phyloP scores from a whole-genome alignment of 2,113 vertebrate species.

The Theristicus caerulescens region DNA sequence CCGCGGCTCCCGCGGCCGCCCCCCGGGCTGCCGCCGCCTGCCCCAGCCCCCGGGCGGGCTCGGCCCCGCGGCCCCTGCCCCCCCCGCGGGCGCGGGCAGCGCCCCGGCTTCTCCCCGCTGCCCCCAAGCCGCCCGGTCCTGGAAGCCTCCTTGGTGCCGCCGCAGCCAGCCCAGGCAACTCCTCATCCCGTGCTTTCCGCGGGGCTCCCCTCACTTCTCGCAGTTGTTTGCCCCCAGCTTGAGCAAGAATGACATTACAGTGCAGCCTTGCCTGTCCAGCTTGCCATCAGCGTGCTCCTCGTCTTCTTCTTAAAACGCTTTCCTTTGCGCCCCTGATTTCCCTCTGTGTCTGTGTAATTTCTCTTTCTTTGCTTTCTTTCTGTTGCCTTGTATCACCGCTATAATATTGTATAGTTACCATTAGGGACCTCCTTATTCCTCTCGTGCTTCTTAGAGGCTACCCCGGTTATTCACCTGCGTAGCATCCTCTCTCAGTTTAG shows the following conservation, averaged over 20 bases:
- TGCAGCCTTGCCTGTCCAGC: not conserved
- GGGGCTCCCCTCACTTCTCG: not conserved
- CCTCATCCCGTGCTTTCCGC: not conserved
- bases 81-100: not conserved
- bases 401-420: not conserved
- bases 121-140: not conserved
- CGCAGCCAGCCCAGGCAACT: not conserved
- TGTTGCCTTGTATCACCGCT: not conserved
- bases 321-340: not conserved
- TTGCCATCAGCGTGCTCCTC: fast-evolving
- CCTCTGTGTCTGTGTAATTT: not conserved
- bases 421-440: not conserved
- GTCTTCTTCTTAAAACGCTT: fast-evolving
- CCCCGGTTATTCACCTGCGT: not conserved
- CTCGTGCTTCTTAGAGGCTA: not conserved
- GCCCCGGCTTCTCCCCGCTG: not conserved
- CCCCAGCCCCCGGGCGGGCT: not conserved
- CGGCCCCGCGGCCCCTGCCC: not conserved
- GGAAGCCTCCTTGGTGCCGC: not conserved
- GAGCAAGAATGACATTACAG: not conserved
- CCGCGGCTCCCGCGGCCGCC: not conserved
- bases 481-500: not conserved
- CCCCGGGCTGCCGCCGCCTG: not conserved
- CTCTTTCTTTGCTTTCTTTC: not conserved
- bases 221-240: not conserved